These are phyloP conservation scores for Agrotis exclamationis DNA, from an alignment of 2,888 invertebrate genomes.

Conservation along the genomic window DNA sequence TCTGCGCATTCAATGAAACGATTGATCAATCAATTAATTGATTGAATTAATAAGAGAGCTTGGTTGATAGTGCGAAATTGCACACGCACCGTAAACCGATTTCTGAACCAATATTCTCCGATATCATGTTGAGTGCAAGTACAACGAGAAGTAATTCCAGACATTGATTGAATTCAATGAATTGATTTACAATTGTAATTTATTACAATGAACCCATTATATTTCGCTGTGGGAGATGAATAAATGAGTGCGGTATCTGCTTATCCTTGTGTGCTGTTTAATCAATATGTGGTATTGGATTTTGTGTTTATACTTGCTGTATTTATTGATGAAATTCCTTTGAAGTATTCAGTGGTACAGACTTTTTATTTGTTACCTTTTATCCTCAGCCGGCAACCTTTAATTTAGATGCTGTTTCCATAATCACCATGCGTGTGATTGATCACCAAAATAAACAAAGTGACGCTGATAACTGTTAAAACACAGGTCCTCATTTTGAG, in stretches of 20 bases:
- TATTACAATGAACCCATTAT: conserved; percentile 61
- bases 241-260: conserved; percentile 42
- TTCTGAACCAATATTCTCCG: conserved; percentile 36
- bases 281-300: conserved; percentile 21
- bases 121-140: conserved; percentile 23
- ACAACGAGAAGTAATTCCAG: conserved; percentile 46
- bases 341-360: not conserved
- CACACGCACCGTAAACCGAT: conserved; percentile 25
- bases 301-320: conserved; percentile 16
- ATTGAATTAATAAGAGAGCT: conserved; percentile 45
- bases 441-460: not conserved
- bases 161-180: conserved; percentile 49
- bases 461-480: not conserved
- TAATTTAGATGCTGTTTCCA: conserved; percentile 10
- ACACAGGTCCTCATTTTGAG: not conserved
- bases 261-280: conserved; percentile 36
- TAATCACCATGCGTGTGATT: conserved; percentile 1
- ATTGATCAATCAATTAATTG: conserved; percentile 54
- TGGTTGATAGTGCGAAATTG: conserved; percentile 47
- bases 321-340: conserved; percentile 9
- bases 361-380: not conserved
- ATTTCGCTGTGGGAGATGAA: conserved; percentile 44
- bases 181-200: conserved; percentile 67
- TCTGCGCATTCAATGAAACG: conserved; percentile 27
- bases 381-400: not conserved